phyloP scores from a whole-genome alignment of 1,140 invertebrate genomes.

The Nomia melanderi region DNA sequence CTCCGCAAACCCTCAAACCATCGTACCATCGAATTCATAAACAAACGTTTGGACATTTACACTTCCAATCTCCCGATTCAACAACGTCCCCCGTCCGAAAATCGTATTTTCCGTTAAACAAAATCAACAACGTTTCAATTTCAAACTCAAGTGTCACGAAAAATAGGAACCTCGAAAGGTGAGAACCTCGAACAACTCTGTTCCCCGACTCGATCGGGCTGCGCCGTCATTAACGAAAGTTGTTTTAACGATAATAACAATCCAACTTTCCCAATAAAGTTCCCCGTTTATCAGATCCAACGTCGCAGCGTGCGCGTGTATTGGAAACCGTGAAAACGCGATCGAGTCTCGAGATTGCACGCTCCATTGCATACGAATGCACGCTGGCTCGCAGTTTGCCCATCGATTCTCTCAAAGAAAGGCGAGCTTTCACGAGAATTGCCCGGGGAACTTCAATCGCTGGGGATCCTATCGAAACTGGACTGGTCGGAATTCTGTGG shows the following conservation, averaged over 20 bases:
- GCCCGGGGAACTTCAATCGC: background rate
- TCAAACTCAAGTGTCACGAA: too few species aligned
- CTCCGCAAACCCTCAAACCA: too few species aligned
- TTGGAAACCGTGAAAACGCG: conserved; percentile 31
- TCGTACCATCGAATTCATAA: too few species aligned
- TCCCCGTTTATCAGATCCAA: background rate
- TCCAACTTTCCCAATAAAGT: conserved; percentile 2
- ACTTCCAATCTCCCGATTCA: too few species aligned
- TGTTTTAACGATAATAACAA: conserved; percentile 3
- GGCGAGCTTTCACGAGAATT: conserved; percentile 37
- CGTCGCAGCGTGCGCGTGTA: background rate
- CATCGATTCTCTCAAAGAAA: conserved; percentile 33
- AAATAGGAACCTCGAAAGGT: too few species aligned
- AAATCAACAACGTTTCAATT: too few species aligned
- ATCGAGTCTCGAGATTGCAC: conserved; percentile 41
- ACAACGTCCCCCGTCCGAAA: too few species aligned
- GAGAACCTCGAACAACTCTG: too few species aligned
- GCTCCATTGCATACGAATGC: conserved; percentile 41
- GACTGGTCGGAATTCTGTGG: background rate
- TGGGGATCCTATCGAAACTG: background rate
- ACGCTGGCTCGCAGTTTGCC: conserved; percentile 37
- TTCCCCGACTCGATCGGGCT: too few species aligned
- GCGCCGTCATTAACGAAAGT: background rate
- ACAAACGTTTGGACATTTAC: too few species aligned
- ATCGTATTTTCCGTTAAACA: too few species aligned